Evolutionary conservation across 2,888 invertebrate genomes (phyloP), one percentile per base, ranked within the genome.

Genomic region (Periphyllus acericola): DNA sequence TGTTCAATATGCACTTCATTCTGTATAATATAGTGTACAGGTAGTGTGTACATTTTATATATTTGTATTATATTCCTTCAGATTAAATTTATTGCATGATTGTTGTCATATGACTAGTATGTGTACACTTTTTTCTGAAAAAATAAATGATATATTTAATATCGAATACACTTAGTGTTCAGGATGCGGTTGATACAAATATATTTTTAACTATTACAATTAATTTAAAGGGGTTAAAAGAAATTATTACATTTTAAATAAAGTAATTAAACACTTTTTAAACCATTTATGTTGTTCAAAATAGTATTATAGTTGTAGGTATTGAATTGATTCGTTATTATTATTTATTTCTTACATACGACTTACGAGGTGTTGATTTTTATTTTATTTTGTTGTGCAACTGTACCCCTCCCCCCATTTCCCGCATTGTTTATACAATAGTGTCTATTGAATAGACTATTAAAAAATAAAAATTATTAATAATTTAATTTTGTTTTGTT

Each of bases 401-500:
- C 14, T 46, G 14, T 46, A 46, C 14, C 14, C 3, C 14, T 1
- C 14, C 14, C 46, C 46, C 14, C 14, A 11, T 2, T 14, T 14
- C 36, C 36, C 14, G 14, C n/a, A n/a, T n/a, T n/a, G n/a, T 3
- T 46, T 1, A 46, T 46, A 46, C 46, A 14, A 46, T 46, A n/a
- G n/a, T n/a, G n/a, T 3, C 14, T 1, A 46, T 46, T 14, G 14
- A 14, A 46, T 46, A 14, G 14, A 46, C 46, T 46, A 46, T 46
- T 46, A 46, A 11, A 11, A 46, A 46, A 11, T 11, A 46, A 46
- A 46, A 46, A 46, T 60, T 21, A 68, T 32, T 78, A 4, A 32
- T 78, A 8, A 17, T 76, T 84, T 71, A 84, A 86, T 89, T 89
- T 80, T 81, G 72, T 89, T 91, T 90, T 92, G 91, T 92, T 92